Conservation (phyloP, 2,113 vertebrate species). For the Pelmatolapia mariae region DNA sequence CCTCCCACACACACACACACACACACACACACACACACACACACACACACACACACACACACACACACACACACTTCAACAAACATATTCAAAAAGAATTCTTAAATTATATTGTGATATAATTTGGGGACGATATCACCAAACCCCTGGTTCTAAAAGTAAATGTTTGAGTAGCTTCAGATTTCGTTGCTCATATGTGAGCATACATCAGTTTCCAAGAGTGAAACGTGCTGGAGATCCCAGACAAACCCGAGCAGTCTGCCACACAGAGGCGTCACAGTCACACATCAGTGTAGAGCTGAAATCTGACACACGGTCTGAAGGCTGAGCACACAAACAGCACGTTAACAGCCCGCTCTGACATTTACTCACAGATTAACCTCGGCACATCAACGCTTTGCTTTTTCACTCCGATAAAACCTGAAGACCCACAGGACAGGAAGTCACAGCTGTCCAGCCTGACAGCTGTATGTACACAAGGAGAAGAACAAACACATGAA, state of each 20-base stretch:
- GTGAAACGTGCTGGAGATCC: neutral
- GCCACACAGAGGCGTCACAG: neutral
- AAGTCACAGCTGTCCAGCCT: neutral
- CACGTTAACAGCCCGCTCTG: neutral
- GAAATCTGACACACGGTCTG: neutral
- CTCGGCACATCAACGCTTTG: neutral
- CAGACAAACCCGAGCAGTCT: neutral
- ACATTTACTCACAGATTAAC: constrained; percentile 12
- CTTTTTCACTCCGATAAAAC: neutral
- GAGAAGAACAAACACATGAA: neutral
- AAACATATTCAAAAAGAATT: neutral
- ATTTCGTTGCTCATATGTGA: neutral
- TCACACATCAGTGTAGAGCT: neutral
- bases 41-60: neutral
- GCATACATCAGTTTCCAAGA: neutral
- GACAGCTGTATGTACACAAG: neutral
- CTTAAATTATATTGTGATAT: neutral
- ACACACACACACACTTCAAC: neutral
- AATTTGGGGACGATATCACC: neutral
- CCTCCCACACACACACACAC: neutral
- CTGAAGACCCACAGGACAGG: neutral
- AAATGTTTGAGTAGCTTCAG: neutral
- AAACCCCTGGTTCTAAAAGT: neutral
- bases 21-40: neutral
- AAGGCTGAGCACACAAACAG: neutral